Base-by-base conservation (phyloP, 1,140 invertebrate genomes). In the Lordiphosa collinella region DNA sequence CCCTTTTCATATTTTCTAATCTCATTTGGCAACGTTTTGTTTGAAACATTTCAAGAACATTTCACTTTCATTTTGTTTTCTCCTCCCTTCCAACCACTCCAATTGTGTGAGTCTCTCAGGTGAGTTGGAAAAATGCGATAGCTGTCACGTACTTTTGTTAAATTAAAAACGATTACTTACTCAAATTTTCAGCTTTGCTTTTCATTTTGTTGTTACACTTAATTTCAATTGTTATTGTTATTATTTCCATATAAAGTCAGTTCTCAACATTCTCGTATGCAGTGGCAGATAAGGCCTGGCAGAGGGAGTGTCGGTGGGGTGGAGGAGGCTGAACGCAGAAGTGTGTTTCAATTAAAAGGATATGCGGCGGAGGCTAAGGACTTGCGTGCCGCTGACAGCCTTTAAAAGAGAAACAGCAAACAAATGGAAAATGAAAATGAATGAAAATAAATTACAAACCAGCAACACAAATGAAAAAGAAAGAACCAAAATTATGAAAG, bases 191-290 rank as follows among this genome's bases (percentile, higher is more conserved):
- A n/a, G 68, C 59, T 71, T 71, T 71, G 63, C 53, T 58, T 58
- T 59, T 52, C 49, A 52, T 48, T 64, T 58, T 57, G 67, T 62
- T 62, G 58, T 59, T 82, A 44, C 76, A 76, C 76, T 78, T 84
- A 68, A 82, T 84, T 82, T 76, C 72, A 82, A 78, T 76, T 75
- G 76, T 82, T 82, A 82, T 82, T 80, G 71, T 80, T 80, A 84
- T 80, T 82, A 72, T 82, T 68, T 72, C 78, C 67, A 58, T 84
- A 72, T 61, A 82, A 82, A 80, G 76, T 71, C 75, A 62, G 48
- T 22, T 22, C 18, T 18, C 18, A 6, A 22, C 18, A 22, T 22
- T 22, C 18, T 22, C 18, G 18, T 71, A 4, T 13, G 48, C 8
- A 34, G 34, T 43, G 29, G 37, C 16, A 7, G 16, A 31, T 29